Evolutionary conservation across 2,888 invertebrate genomes (phyloP).

Genomic region (Penaeus monodon): DNA sequence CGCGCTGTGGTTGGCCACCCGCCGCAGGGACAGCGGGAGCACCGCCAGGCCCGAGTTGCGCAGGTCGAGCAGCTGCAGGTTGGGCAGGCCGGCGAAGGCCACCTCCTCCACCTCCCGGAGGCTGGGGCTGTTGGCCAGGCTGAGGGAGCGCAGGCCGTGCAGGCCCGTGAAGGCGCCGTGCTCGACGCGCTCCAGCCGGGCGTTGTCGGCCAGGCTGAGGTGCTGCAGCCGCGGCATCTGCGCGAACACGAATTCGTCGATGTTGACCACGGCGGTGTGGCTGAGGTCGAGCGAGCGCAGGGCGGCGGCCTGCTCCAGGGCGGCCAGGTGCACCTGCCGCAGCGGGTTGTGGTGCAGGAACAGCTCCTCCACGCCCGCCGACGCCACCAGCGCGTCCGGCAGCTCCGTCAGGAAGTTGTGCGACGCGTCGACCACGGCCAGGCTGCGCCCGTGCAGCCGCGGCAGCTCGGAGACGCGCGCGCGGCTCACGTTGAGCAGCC

Average conservation of each 20-base stretch:
- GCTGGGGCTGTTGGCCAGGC: slow-evolving; percentile 47
- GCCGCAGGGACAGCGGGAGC: slow-evolving; percentile 52
- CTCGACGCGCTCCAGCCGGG: slow-evolving; percentile 37
- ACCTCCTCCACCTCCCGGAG: slow-evolving; percentile 59
- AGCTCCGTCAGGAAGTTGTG: slow-evolving; percentile 40
- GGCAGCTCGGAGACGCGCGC: slow-evolving; percentile 33
- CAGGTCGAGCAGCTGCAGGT: slow-evolving; percentile 52
- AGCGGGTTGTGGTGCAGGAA: slow-evolving; percentile 53
- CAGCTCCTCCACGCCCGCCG: slow-evolving; percentile 40
- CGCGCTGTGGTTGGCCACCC: slow-evolving; percentile 45
- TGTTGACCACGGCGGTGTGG: slow-evolving; percentile 34
- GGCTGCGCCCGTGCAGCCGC: slow-evolving; percentile 34
- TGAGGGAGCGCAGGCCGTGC: slow-evolving; percentile 41
- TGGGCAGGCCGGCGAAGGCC: slow-evolving; percentile 54
- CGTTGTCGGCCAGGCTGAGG: slow-evolving; percentile 35
- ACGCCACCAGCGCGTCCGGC: slow-evolving; percentile 32
- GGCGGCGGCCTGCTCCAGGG: slow-evolving; percentile 29
- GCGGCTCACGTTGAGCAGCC: slow-evolving; percentile 33
- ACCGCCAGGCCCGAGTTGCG: slow-evolving; percentile 48
- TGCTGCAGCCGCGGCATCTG: slow-evolving; percentile 32
- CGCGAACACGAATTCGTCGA: slow-evolving; percentile 45
- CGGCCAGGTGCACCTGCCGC: slow-evolving; percentile 12
- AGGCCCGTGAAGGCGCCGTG: slow-evolving; percentile 60
- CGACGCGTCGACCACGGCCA: slow-evolving; percentile 49
- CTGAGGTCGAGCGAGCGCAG: slow-evolving; percentile 49